Base-by-base conservation (phyloP, 2,113 vertebrate species). In the Symphodus melops region DNA sequence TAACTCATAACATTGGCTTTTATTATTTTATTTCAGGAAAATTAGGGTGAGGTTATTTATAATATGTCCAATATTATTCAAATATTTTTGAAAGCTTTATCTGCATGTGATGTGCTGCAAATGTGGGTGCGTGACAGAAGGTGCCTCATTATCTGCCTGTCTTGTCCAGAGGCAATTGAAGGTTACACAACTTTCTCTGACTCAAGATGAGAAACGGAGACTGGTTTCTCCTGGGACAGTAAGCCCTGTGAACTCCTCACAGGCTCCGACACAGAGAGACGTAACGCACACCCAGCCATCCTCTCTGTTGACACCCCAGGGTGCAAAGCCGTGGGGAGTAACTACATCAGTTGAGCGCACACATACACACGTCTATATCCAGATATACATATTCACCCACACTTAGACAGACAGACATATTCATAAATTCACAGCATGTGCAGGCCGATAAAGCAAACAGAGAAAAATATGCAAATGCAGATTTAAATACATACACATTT, bases 91-190 rank as follows among this genome's bases (percentile, higher is more conserved):
- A 59, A 66, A 23, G 64, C 53, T 63, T 23, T 3, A 25, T 60
- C 25, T 20, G 39, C 64, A 67, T 66, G 68, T 77, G 75, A 78
- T 70, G 65, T 48, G 49, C 51, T 62, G 49, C 62, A 72, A 72
- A 79, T 72, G 73, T 77, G 65, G n/a, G 20, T 13, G 65, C 56
- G 19, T 86, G 77, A 70, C 68, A 81, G 75, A 73, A 73, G 68
- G 60, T 39, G 66, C 82, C 69, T 86, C 70, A 80, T 86, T 86
- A 81, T 77, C 49, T 60, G 20, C 56, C 56, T 16, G 20, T 69
- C 70, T 67, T 60, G 55, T 86, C 84, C 74, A 64, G 70, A 74
- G 67, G 77, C 67, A 21, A 6, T 4, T 37, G 67, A 76, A 78
- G n/a, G 51, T 83, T 81, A 65, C 56, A 48, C 70, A 81, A 83